Conservation (phyloP, 2,113 vertebrate genomes). For the Ictidomys tridecemlineatus region DNA sequence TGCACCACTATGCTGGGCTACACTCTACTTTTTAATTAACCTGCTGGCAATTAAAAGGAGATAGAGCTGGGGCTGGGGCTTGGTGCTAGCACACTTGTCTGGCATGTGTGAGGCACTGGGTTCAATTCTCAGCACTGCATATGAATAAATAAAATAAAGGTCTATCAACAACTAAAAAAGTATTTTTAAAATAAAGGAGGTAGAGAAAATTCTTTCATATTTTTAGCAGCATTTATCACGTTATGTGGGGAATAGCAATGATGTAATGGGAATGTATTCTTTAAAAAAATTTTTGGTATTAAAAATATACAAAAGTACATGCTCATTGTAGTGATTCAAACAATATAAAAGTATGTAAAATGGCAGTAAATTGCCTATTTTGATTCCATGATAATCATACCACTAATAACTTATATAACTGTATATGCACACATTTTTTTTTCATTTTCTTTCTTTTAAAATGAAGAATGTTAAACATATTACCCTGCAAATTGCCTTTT, state of each 20-base stretch:
- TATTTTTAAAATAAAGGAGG: background rate
- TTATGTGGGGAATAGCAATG: background rate
- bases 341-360: background rate
- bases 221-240: background rate
- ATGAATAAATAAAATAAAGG: too few relatives aligned
- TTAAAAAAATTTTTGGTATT: background rate
- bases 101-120: too few relatives aligned
- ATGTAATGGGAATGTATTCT: background rate
- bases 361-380: background rate
- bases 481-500: background rate
- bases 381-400: background rate
- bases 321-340: slow-evolving; percentile 14
- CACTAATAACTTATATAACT: background rate
- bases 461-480: background rate
- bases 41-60: background rate
- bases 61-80: background rate
- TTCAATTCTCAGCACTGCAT: too few relatives aligned
- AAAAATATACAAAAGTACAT: background rate
- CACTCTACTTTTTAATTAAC: background rate
- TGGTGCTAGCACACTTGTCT: too few relatives aligned
- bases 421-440: background rate
- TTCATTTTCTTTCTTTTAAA: background rate
- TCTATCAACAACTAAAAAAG: too few relatives aligned
- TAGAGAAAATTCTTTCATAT: background rate
- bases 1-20: background rate